Evolutionary conservation across 2,797 vertebrate genomes (phyloP).

Genomic region (Prunella strophiata): DNA sequence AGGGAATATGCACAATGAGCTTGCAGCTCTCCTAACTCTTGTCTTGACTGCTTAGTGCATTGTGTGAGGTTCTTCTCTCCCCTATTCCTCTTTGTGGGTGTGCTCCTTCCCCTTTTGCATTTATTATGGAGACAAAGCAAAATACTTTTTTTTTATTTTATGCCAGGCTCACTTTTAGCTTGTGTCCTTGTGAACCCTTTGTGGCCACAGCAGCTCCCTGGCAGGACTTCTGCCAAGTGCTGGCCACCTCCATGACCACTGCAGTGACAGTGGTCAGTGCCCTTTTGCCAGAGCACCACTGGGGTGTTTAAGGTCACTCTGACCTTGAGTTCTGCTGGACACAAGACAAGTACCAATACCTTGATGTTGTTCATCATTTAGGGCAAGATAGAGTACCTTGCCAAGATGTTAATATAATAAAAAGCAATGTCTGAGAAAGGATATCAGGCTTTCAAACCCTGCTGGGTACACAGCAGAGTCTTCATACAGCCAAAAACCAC

Average conservation of each 20-base stretch:
- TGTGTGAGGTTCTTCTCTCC: not conserved
- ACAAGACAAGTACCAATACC: not conserved
- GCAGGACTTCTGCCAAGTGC: not conserved
- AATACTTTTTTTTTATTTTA: not conserved
- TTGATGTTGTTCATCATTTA: not conserved
- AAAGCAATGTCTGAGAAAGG: not conserved
- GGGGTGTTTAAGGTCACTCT: not conserved
- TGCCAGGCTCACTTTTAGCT: not conserved
- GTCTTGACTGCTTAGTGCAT: not conserved
- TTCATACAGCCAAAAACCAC: not conserved
- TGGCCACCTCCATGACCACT: not conserved
- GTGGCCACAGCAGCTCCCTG: not conserved
- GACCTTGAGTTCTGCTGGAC: not conserved
- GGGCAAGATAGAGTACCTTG: not conserved
- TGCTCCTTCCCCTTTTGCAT: not conserved
- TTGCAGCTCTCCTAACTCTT: not conserved
- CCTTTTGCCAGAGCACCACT: not conserved
- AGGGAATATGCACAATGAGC: not conserved
- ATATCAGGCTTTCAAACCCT: not conserved
- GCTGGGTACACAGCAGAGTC: not conserved
- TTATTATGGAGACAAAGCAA: not conserved
- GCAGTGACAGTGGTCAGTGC: not conserved
- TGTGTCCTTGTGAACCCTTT: not conserved
- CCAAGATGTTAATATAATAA: not conserved
- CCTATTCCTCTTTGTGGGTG: fast-evolving